These are phyloP conservation scores for Chlorodrepanis virens DNA, from an alignment of 2,113 vertebrate genomes.

Conservation along the genomic window DNA sequence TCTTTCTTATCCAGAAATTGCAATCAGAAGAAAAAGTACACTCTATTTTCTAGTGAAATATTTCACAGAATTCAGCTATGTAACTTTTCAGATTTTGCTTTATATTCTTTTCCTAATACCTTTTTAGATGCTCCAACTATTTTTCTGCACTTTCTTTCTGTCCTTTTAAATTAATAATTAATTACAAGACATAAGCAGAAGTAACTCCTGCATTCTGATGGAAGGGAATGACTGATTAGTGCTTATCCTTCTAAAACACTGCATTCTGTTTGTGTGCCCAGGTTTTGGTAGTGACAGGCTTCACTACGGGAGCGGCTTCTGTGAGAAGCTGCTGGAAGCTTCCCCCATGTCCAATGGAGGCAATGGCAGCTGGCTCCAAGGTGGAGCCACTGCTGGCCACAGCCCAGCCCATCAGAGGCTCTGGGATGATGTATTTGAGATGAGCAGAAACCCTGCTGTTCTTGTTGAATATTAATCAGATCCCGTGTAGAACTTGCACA, in stretches of 20 bases:
- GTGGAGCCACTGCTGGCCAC: background rate
- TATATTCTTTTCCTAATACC: background rate
- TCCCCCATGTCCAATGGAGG: accelerated
- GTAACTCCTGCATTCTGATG: background rate
- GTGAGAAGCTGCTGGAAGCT: background rate
- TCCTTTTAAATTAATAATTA: background rate
- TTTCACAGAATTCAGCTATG: background rate
- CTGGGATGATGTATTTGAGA: background rate
- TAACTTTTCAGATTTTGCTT: background rate
- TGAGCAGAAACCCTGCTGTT: background rate
- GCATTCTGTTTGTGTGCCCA: background rate
- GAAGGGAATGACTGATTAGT: background rate
- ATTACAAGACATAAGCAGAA: background rate
- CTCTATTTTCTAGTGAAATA: background rate
- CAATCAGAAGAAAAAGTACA: background rate
- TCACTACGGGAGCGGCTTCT: background rate
- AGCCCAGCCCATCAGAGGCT: background rate
- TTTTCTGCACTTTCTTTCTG: background rate
- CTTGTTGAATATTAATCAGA: background rate
- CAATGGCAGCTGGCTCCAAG: background rate
- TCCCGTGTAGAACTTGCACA: background rate
- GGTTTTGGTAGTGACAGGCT: background rate
- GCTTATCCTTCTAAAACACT: background rate
- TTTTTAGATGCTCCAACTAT: background rate
- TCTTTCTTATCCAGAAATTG: background rate